phyloP scores from a whole-genome alignment of 2,888 invertebrate genomes.

The Drosophila paranaensis region DNA sequence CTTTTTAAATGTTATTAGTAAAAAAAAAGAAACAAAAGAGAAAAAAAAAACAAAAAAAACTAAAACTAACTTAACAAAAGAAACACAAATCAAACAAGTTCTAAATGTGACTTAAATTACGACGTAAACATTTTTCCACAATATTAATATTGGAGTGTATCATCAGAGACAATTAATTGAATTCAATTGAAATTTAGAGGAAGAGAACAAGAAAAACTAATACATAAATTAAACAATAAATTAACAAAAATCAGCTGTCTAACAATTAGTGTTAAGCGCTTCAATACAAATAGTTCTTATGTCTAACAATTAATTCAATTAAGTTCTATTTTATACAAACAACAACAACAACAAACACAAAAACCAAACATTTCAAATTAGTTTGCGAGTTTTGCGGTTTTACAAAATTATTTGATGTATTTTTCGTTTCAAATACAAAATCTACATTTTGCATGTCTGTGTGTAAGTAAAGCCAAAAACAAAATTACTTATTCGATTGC shows the following conservation, averaged over 20 bases:
- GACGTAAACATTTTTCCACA: slow-evolving; percentile 69
- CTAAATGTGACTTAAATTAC: slow-evolving; percentile 77
- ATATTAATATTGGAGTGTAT: slow-evolving; percentile 27
- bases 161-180: slow-evolving; percentile 53
- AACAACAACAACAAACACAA: slow-evolving; percentile 27
- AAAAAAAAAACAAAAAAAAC: slow-evolving; percentile 27
- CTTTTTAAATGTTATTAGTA: slow-evolving; percentile 80
- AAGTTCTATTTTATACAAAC: slow-evolving; percentile 65
- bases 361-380: slow-evolving; percentile 45
- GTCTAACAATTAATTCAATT: slow-evolving; percentile 64
- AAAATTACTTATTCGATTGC: slow-evolving; percentile 43
- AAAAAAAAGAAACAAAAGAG: slow-evolving; percentile 44
- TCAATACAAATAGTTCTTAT: slow-evolving; percentile 54
- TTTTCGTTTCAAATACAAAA: slow-evolving; percentile 25
- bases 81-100: slow-evolving; percentile 75
- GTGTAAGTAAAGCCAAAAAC: slow-evolving; percentile 14
- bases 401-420: slow-evolving; percentile 31
- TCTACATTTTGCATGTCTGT: slow-evolving; percentile 30
- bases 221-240: neutral
- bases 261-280: slow-evolving; percentile 72
- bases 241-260: slow-evolving; percentile 52
- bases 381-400: slow-evolving; percentile 64
- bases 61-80: slow-evolving; percentile 37
- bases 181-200: slow-evolving; percentile 51
- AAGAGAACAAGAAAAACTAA: neutral